phyloP scores from a whole-genome alignment of 2,113 vertebrate species.

The Rhynchomys soricoides region DNA sequence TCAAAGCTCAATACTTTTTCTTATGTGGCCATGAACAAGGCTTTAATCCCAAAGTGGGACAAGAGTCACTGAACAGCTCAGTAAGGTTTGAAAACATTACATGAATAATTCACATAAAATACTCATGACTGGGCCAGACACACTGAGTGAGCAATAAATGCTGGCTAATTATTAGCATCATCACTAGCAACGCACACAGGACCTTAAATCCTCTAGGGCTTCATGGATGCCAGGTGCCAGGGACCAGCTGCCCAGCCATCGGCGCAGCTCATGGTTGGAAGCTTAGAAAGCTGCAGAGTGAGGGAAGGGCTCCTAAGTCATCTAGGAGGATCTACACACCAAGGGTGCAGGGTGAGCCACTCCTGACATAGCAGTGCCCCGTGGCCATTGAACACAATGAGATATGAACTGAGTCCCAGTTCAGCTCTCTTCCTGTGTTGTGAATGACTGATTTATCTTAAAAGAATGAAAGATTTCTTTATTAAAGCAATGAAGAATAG shows the following conservation, averaged over 20 bases:
- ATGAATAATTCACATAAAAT: not conserved
- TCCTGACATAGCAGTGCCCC: not conserved
- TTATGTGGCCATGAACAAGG: not conserved
- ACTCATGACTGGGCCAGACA: not conserved
- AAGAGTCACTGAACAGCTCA: not conserved
- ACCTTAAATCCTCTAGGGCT: fast-evolving
- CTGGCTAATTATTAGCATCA: not conserved
- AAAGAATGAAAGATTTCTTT: slow-evolving; percentile 19
- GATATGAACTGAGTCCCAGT: not conserved
- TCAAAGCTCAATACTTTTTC: not conserved
- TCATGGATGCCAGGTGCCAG: not conserved
- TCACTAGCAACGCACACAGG: not conserved
- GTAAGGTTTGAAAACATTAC: not conserved
- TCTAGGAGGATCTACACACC: too few relatives aligned
- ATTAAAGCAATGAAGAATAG: slow-evolving; percentile 9
- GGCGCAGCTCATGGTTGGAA: not conserved
- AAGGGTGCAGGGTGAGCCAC: not conserved
- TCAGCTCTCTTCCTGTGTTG: not conserved
- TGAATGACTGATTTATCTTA: not conserved
- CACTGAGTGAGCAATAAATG: not conserved
- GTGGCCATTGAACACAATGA: not conserved
- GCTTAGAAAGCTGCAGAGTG: not conserved
- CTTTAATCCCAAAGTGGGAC: not conserved
- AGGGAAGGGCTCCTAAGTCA: not conserved
- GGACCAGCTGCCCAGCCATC: not conserved